Base-by-base conservation (phyloP, 2,797 vertebrate species). In the Danio aesculapii region DNA sequence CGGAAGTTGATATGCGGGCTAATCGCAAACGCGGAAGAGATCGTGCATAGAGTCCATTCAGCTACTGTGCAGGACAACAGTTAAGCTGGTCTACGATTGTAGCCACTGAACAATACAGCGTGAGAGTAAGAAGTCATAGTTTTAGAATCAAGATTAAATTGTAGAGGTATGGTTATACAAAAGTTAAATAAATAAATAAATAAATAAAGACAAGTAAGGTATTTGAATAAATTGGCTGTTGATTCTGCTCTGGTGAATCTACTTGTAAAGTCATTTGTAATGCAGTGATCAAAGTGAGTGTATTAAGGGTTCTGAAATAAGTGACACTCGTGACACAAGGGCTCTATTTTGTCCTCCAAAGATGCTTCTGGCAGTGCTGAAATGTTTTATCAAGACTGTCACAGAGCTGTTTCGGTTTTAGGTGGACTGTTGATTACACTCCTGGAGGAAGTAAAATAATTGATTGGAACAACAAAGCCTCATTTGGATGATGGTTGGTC, bases 311-410 rank as follows among this genome's bases (percentile, higher is more conserved):
- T 30, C 12, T 52, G 5, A 63, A 75, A 50, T 52, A 19, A 50
- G 16, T 6, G 43, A n/a, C 4, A 0, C n/a, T 50, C 5, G 2
- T 76, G 30, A 64, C 8, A 43, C 59, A 53, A 19, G n/a, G 13
- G 49, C 5, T 64, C 12, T 16, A 8, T 30, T 52, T 8, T 58
- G 16, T 68, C 53, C 10, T 39, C 8, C 5, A 7, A 44, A 53
- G 47, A 75, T 3, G 3, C 52, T 46, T 77, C 14, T 47, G 19
- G 1, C 63, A 39, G 50, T 57, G 44, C 1, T 44, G 39, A n/a
- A 44, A 49, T 68, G 55, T 17, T 53, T 53, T 41, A 19, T 53
- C 43, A 58, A 41, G 63, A 44, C 11, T 77, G 63, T 59, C 53
- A 69, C 64, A 69, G 59, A 30, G 21, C 7, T 43, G 19, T 61